phyloP scores from a whole-genome alignment of 2,113 vertebrate genomes.

The Passer montanus region DNA sequence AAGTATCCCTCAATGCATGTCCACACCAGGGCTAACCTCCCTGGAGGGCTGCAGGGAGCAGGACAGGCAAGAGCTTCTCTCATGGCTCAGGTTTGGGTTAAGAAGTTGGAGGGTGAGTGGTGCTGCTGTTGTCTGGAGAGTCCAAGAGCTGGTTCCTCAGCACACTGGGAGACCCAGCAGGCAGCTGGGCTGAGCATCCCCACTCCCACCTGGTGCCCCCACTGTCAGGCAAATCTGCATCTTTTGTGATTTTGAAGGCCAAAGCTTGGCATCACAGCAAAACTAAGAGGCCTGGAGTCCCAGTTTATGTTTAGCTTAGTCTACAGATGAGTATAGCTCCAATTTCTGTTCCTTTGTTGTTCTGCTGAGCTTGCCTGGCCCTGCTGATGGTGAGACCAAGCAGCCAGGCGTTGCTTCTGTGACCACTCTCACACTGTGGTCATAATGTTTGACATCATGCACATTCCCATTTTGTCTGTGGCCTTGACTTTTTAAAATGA shows the following conservation, averaged over 20 bases:
- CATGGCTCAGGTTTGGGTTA: neutral
- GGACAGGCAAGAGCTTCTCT: neutral
- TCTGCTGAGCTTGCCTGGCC: neutral
- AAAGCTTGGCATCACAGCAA: neutral
- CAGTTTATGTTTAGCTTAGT: neutral
- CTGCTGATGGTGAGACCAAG: fast-evolving
- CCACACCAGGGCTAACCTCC: neutral
- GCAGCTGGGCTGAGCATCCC: neutral
- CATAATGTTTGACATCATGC: neutral
- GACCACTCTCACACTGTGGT: neutral
- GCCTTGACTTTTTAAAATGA: neutral
- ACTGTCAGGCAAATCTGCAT: neutral
- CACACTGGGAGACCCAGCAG: neutral
- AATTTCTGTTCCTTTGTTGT: neutral
- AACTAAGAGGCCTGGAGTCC: neutral
- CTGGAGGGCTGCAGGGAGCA: neutral
- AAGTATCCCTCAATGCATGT: neutral
- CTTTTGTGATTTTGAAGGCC: neutral
- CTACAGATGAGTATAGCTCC: neutral
- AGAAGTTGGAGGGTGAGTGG: neutral
- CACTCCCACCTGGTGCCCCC: neutral
- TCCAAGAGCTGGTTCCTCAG: neutral
- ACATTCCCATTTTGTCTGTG: neutral
- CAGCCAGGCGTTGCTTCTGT: neutral
- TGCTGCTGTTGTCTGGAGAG: neutral